Base-by-base conservation (phyloP, 64 coral and sea anemone genomes). In the Montipora foliosa region DNA sequence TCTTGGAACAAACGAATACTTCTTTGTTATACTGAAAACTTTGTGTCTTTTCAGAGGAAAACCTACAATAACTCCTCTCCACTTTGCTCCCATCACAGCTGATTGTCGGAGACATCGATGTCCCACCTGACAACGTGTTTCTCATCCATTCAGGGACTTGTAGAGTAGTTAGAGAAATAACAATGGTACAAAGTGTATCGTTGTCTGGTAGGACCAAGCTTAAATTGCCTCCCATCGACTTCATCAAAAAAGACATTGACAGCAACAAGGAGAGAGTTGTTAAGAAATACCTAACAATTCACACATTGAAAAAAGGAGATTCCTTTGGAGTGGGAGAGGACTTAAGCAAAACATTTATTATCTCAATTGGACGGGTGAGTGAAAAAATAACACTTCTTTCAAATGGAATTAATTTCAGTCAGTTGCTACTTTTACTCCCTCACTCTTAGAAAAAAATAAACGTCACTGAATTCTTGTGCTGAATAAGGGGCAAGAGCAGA, bases 251-350 rank as follows among this genome's bases (percentile, higher is more conserved):
- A 47, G 58, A 66, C 16, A 79, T 72, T 0, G 16, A 80, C 4
- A 53, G 44, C 4, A 90, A 76, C 21, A 85, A 90, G 49, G 87
- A 89, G 82, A 85, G 49, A 67, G 52, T 88, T 17, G 92, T 96
- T 29, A 88, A 87, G 75, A 93, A 95, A 17, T 90, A 89, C 44
- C 82, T 99, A 5, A 89, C 84, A 8, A 81, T 99, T 12, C 67
- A 86, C 49, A 75, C 64, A 16, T 81, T 99, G 60, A 74, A 89
- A 57, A 77, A 87, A 79, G 95, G 95, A 12, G 97, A 95, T 49
- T 69, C 74, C 84, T 99, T 99, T 92, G 97, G 97, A 68, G 95
- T 99, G 14, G 97, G 97, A 5, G 97, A 99, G 60, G 95, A 99
- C 46, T 88, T 99, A 15, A 90, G 72, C 37, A 93, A 96, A 74